phyloP scores from a whole-genome alignment of 2,888 invertebrate genomes.

The Beris morrisii region DNA sequence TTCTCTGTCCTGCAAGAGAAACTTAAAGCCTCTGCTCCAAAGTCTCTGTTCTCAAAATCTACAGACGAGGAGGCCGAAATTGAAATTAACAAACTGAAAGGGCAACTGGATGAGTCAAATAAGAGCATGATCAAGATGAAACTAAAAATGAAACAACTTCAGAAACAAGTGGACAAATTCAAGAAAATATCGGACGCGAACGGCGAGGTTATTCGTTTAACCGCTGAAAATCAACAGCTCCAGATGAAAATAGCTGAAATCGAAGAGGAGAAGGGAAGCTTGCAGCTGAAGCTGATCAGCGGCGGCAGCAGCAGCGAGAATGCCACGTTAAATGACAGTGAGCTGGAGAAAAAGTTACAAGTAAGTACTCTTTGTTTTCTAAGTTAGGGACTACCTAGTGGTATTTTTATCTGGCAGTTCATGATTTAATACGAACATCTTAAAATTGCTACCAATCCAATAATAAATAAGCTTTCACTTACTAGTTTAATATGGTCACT shows the following conservation, averaged over 20 bases:
- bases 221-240: conserved; percentile 64
- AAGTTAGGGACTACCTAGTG: neutral
- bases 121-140: conserved; percentile 77
- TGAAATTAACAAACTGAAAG: conserved; percentile 60
- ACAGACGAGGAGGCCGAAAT: conserved; percentile 48
- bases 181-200: conserved; percentile 69
- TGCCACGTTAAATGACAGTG: conserved; percentile 47
- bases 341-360: conserved; percentile 46
- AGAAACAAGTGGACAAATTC: conserved; percentile 70
- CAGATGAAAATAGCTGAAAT: conserved; percentile 79
- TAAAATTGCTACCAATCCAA: conserved; percentile 1
- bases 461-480: too few relatives aligned
- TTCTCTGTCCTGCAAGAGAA: conserved; percentile 54
- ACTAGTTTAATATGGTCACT: too few relatives aligned
- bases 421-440: neutral
- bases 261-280: conserved; percentile 89
- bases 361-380: conserved; percentile 22
- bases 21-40: conserved; percentile 47
- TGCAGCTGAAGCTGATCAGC: conserved; percentile 82
- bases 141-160: conserved; percentile 72
- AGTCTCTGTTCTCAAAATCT: conserved; percentile 48
- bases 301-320: conserved; percentile 62
- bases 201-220: conserved; percentile 67
- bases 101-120: conserved; percentile 73
- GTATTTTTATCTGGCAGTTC: too few relatives aligned